phyloP scores from a whole-genome alignment of 2,113 vertebrate genomes.

The Herpailurus yagouaroundi region DNA sequence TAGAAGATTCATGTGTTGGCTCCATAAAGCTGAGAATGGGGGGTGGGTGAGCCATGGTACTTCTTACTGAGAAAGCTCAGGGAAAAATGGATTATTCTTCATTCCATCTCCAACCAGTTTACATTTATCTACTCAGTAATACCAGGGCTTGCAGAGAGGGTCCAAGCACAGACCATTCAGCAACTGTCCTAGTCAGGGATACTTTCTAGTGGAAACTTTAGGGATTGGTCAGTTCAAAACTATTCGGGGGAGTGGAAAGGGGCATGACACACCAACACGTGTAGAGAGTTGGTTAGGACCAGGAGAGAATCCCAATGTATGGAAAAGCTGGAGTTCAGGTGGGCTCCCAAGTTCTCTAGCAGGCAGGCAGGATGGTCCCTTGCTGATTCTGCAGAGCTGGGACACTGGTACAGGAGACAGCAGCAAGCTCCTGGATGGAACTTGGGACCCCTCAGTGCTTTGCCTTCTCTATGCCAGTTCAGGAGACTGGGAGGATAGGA shows the following conservation, averaged over 20 bases:
- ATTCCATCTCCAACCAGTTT: background rate
- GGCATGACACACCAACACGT: background rate
- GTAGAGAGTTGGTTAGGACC: background rate
- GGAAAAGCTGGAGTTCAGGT: background rate
- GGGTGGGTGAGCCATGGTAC: background rate
- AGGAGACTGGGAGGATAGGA: background rate
- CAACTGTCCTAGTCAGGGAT: background rate
- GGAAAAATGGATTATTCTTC: background rate
- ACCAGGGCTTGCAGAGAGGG: slow-evolving; percentile 87
- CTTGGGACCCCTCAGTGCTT: background rate
- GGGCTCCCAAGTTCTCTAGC: background rate
- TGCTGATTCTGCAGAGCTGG: background rate
- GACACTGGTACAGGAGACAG: background rate
- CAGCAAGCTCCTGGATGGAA: background rate
- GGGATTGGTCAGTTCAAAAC: background rate
- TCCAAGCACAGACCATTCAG: slow-evolving; percentile 83
- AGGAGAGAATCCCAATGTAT: background rate
- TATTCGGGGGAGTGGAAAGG: background rate
- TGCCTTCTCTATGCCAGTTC: slow-evolving; percentile 41
- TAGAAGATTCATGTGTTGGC: background rate
- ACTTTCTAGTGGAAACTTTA: background rate
- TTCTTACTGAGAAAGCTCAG: slow-evolving; percentile 15
- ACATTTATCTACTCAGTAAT: slow-evolving; percentile 88
- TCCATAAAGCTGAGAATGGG: background rate
- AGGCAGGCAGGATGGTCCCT: background rate